phyloP scores from a whole-genome alignment of 1,140 invertebrate genomes.

The Drosophila arizonae region DNA sequence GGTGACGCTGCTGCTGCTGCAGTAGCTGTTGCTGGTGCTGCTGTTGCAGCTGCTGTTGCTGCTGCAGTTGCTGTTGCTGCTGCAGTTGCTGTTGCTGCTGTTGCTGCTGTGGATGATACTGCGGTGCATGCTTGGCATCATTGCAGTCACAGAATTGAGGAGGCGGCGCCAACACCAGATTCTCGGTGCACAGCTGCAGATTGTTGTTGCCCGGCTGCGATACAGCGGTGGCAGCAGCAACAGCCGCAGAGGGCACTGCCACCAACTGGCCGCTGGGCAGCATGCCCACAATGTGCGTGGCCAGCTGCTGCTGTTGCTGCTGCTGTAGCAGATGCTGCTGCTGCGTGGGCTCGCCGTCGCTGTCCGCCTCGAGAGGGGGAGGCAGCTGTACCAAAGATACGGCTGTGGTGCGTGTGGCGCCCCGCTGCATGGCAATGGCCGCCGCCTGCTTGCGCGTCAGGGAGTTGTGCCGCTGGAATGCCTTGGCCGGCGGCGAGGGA shows the following conservation, averaged over 20 bases:
- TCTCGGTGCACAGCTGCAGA: conserved; percentile 83
- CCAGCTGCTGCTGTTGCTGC: conserved; percentile 64
- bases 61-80: conserved; percentile 51
- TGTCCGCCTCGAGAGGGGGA: conserved; percentile 89
- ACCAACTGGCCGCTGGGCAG: conserved; percentile 71
- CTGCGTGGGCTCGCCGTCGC: conserved; percentile 84
- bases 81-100: conserved; percentile 48
- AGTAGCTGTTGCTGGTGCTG: conserved; percentile 59
- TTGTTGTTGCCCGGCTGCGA: conserved; percentile 73
- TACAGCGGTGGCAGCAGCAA: conserved; percentile 57
- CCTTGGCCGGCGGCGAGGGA: conserved; percentile 82
- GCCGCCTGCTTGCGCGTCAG: conserved; percentile 85
- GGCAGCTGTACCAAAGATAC: conserved; percentile 91
- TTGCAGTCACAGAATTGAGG: conserved; percentile 87
- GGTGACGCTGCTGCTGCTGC: conserved; percentile 58
- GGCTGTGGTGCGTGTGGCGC: conserved; percentile 83
- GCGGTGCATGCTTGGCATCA: conserved; percentile 77
- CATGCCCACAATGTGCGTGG: conserved; percentile 67
- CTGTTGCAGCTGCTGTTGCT: conserved; percentile 53
- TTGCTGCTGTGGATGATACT: conserved; percentile 45
- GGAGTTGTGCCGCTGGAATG: conserved; percentile 85
- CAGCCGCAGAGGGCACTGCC: conserved; percentile 63
- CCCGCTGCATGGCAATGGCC: conserved; percentile 83
- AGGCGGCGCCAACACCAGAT: conserved; percentile 90
- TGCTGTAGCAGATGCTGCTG: conserved; percentile 40